Conservation (phyloP, 2,797 vertebrate genomes). For the Gobio occitaniae region DNA sequence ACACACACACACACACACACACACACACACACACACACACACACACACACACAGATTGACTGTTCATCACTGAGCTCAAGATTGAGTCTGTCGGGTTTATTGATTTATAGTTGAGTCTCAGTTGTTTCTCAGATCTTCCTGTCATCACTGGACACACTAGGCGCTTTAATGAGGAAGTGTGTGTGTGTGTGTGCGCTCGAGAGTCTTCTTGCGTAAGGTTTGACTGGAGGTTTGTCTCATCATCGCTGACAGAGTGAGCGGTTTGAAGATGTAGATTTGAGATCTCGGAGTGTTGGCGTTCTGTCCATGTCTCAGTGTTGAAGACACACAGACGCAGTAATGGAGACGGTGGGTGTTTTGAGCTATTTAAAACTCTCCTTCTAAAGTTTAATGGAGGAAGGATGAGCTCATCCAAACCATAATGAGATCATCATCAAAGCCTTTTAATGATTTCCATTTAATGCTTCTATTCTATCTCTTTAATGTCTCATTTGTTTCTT, state of each 20-base stretch:
- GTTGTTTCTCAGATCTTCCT: background rate
- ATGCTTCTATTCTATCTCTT: background rate
- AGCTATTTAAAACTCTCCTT: slow-evolving; percentile 17
- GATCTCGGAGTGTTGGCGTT: background rate
- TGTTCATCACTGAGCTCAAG: background rate
- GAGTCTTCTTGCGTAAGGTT: background rate
- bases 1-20: background rate
- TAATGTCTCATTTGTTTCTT: background rate
- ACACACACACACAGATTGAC: background rate
- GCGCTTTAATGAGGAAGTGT: background rate
- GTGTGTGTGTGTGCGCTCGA: background rate
- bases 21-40: background rate
- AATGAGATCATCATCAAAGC: slow-evolving; percentile 10
- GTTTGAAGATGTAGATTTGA: background rate
- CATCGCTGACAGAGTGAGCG: too few species aligned
- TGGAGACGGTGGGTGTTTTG: background rate
- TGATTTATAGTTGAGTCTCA: background rate
- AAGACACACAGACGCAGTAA: background rate
- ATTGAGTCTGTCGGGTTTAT: background rate
- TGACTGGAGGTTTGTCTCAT: too few species aligned
- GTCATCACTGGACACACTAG: background rate
- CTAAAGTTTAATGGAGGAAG: slow-evolving; percentile 4
- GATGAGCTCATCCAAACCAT: background rate
- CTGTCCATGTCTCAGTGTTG: background rate
- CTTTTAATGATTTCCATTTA: background rate